These are phyloP conservation scores for Dendronephthya gigantea DNA, from an alignment of 64 coral and sea anemone genomes.

Conservation along the genomic window DNA sequence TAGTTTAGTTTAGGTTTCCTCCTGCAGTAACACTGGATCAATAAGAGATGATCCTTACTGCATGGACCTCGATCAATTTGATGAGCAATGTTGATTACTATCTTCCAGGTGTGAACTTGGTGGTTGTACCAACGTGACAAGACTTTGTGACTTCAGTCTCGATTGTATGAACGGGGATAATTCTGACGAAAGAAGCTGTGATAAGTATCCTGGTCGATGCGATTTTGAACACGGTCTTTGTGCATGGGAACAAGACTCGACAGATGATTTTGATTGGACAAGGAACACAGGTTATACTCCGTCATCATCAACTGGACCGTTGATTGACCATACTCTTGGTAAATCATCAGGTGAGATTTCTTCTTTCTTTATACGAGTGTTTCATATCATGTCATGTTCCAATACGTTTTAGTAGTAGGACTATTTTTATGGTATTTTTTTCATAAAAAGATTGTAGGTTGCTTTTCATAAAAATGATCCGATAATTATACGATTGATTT, in stretches of 20 bases:
- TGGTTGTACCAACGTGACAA: background rate
- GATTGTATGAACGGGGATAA: slow-evolving; percentile 10
- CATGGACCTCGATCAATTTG: too few relatives aligned
- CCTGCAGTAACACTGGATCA: too few relatives aligned
- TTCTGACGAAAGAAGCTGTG: background rate
- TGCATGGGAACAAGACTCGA: slow-evolving; percentile 1
- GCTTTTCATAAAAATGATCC: too few relatives aligned
- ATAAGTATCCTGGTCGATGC: background rate
- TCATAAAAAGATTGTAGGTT: too few relatives aligned
- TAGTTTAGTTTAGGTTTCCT: too few relatives aligned
- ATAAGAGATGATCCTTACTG: too few relatives aligned
- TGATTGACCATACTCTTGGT: background rate
- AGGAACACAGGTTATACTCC: background rate
- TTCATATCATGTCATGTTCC: too few relatives aligned
- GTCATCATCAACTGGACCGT: background rate
- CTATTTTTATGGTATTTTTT: too few relatives aligned
- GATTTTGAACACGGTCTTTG: slow-evolving; percentile 4
- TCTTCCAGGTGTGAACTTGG: background rate
- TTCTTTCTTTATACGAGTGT: too few relatives aligned
- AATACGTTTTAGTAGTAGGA: too few relatives aligned
- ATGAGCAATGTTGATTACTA: too few relatives aligned
- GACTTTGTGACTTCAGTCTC: background rate
- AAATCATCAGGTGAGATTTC: background rate
- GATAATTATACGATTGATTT: background rate
- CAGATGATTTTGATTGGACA: slow-evolving; percentile 3